Evolutionary conservation across 2,797 vertebrate genomes (phyloP).

Genomic region (Hirundo rustica): DNA sequence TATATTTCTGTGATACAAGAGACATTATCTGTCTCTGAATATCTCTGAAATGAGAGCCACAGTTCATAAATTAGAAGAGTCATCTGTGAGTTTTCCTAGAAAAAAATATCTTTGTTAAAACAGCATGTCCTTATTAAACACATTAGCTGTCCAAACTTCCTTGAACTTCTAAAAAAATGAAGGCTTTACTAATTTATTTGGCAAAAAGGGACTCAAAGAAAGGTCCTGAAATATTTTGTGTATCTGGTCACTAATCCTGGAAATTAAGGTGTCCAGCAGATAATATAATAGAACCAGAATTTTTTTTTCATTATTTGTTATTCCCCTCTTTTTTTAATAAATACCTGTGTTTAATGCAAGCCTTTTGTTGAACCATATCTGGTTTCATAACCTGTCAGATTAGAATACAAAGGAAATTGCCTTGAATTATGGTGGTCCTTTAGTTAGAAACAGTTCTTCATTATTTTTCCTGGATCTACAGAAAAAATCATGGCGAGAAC

Average conservation of each 20-base stretch:
- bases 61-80: background rate
- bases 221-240: background rate
- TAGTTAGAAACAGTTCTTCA: background rate
- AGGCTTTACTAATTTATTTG: background rate
- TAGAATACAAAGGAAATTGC: background rate
- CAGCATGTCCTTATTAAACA: background rate
- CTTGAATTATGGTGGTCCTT: background rate
- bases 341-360: background rate
- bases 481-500: background rate
- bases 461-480: background rate
- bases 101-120: background rate
- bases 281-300: background rate
- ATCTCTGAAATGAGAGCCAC: background rate
- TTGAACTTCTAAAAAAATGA: background rate
- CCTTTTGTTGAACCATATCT: background rate
- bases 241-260: too few relatives aligned
- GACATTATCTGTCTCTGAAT: background rate
- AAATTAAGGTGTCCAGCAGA: background rate
- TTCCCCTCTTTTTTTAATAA: background rate
- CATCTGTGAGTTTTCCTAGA: background rate
- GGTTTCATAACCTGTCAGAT: background rate
- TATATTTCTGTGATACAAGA: background rate
- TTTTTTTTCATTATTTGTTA: background rate
- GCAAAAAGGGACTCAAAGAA: background rate
- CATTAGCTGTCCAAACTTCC: background rate